phyloP scores from a whole-genome alignment of 2,888 invertebrate species.

The Dimorphilus gyrociliatus region DNA sequence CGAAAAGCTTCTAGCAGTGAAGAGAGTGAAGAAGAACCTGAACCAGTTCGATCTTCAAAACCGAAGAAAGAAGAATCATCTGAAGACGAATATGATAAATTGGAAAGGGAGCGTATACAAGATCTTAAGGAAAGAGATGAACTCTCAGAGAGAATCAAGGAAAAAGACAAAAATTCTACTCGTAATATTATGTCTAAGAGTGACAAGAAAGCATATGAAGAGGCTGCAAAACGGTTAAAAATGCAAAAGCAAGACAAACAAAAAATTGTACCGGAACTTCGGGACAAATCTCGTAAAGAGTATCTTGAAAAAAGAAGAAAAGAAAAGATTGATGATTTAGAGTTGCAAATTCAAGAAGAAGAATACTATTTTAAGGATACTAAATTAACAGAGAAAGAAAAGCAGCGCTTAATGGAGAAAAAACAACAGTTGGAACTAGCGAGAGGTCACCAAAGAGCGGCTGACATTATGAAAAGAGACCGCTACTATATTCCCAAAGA shows the following conservation, averaged over 20 bases:
- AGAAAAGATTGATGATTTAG: constrained; percentile 85
- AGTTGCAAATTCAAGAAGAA: constrained; percentile 85
- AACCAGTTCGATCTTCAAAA: neutral
- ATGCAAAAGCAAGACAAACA: constrained; percentile 69
- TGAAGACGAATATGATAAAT: constrained; percentile 48
- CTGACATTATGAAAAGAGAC: constrained; percentile 77
- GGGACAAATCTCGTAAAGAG: constrained; percentile 75
- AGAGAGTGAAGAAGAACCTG: constrained; percentile 6
- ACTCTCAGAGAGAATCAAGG: constrained; percentile 68
- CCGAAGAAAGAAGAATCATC: constrained; percentile 3
- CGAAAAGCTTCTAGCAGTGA: too few species aligned
- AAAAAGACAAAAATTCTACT: constrained; percentile 72
- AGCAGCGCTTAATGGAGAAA: constrained; percentile 67
- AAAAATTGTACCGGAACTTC: constrained; percentile 66
- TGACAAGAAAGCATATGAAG: constrained; percentile 43
- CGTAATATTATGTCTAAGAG: constrained; percentile 48
- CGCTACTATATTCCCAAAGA: constrained; percentile 84
- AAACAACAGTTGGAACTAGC: constrained; percentile 74
- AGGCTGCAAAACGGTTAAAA: constrained; percentile 76
- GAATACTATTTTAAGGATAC: constrained; percentile 74
- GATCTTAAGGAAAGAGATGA: constrained; percentile 85
- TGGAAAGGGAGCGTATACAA: constrained; percentile 58
- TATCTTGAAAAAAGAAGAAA: constrained; percentile 89
- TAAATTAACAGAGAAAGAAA: constrained; percentile 71
- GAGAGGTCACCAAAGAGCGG: constrained; percentile 82